Percentiles rank a stretch among this genome's conserved stretches.
Evolutionary conservation across 2,113 vertebrate genomes (phyloP).

Genomic region (Macrotis lagotis): DNA sequence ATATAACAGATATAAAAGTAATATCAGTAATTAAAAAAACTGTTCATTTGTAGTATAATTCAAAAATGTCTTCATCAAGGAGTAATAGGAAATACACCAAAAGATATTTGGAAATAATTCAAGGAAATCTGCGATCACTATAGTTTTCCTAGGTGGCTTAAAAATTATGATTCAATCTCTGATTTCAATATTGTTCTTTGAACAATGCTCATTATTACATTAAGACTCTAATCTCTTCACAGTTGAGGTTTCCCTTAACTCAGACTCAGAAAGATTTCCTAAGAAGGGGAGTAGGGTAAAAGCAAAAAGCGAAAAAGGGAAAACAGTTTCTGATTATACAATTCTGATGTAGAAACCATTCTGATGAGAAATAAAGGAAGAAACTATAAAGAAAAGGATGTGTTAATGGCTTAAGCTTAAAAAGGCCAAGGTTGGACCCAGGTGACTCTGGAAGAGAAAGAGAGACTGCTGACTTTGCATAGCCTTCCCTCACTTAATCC

Average conservation of each 20-base stretch:
- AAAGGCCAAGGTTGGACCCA: too few relatives aligned
- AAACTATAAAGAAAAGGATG: neutral
- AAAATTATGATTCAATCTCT: neutral
- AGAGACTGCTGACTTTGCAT: too few relatives aligned
- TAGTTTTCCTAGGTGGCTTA: neutral
- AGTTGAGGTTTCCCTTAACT: neutral
- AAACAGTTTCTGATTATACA: too few relatives aligned
- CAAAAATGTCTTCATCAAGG: neutral
- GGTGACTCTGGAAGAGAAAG: too few relatives aligned
- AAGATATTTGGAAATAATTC: neutral
- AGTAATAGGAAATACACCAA: neutral
- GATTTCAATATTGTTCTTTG: neutral
- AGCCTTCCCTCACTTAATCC: too few relatives aligned
- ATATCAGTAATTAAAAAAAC: neutral
- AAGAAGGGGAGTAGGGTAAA: too few relatives aligned
- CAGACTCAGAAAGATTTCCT: neutral
- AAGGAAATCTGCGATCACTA: too few relatives aligned
- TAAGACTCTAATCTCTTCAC: neutral
- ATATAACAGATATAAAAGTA: neutral
- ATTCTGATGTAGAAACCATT: too few relatives aligned
- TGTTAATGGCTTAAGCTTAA: neutral
- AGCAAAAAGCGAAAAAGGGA: too few relatives aligned
- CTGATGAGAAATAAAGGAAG: too few relatives aligned
- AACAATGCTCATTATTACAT: neutral
- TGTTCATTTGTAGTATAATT: neutral